Evolutionary conservation across 2,113 vertebrate species (phyloP), one percentile per base, ranked within the genome.

Genomic region (Bathybates hornii): DNA sequence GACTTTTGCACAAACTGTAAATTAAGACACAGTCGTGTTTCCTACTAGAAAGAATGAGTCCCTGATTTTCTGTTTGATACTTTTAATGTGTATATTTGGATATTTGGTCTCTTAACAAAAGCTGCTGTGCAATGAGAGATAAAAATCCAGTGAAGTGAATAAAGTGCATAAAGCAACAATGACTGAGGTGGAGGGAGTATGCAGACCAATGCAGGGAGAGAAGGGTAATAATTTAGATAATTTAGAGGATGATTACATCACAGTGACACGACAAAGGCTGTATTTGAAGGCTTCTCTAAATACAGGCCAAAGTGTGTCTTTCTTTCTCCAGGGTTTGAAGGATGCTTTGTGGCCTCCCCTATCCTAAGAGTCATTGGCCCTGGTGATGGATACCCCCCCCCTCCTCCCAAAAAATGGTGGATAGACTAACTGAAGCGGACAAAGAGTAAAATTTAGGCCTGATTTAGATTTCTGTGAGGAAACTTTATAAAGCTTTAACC

Each of bases 171-270:
- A 61, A 17, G 16, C 59, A 63, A 11, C 32, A 63, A 4, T 19
- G 59, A 36, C 16, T 11, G 9, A 63, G 57, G 29, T 34, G 5
- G 59, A 34, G 32, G 9, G 57, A 17, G 27, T 34, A 34, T 34
- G 32, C 32, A 63, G 57, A 34, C 29, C 8, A 61, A 10, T 61
- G 29, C 32, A 63, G 29, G 56, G 17, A 36, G 32, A 3, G 32
- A 63, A 6, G 16, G 2, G 0, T 36, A 0, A 11, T 19, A 36
- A 63, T 24, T 19, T 19, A 5, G 16, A 19, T 50, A 9, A 24
- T 56, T 7, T 12, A 24, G 29, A 61, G 14, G 57, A 17, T 14
- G 57, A 32, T 32, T 32, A 34, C 1, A 2, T 61, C 27, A 32
- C 14, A 17, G 27, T 59, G 7, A 54, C 5, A 6, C 10, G 6